Base-by-base conservation (phyloP, 2,888 invertebrate genomes). In the Tetramorium bicarinatum region DNA sequence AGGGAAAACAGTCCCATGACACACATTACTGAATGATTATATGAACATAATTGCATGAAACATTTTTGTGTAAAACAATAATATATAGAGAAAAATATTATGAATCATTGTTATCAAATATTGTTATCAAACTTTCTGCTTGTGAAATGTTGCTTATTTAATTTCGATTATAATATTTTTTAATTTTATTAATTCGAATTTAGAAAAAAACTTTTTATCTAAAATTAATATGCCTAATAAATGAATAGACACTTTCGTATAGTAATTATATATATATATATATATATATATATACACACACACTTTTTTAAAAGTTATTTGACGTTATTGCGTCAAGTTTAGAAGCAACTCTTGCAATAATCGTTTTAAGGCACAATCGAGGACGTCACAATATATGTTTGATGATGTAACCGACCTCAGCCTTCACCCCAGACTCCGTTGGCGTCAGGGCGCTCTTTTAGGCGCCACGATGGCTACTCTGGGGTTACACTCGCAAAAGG, bases 401-500 rank as follows among this genome's bases (percentile, higher is more conserved):
- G 91, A 91, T 88, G 91, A 90, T 88, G 89, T 91, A 91, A 91
- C 83, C 87, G 62, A 90, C 82, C 83, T 49, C 82, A 87, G 77
- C 81, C 77, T 82, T 64, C 83, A 77, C 34, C 81, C 41, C 38
- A 34, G 38, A 61, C 62, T 38, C 62, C 75, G 25, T 79, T 64
- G 82, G 75, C 86, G 85, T 90, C 87, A 76, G 84, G 84, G 71
- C 88, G 86, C 85, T 91, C 91, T 91, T 91, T 92, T 91, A 88
- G 92, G 92, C 92, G 92, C 92, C 92, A 83, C 85, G 86, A 85
- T 87, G 92, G 87, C 92, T 92, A 88, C 87, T 84, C 90, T 87
- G 81, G 85, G 82, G 77, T 85, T 75, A 66, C 77, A 75, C 76
- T 67, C 69, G 82, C 49, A 25, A 44, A 83, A 77, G 89, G 91